Conservation (phyloP, 2,888 invertebrate genomes). For the Drosophila prostipennis region DNA sequence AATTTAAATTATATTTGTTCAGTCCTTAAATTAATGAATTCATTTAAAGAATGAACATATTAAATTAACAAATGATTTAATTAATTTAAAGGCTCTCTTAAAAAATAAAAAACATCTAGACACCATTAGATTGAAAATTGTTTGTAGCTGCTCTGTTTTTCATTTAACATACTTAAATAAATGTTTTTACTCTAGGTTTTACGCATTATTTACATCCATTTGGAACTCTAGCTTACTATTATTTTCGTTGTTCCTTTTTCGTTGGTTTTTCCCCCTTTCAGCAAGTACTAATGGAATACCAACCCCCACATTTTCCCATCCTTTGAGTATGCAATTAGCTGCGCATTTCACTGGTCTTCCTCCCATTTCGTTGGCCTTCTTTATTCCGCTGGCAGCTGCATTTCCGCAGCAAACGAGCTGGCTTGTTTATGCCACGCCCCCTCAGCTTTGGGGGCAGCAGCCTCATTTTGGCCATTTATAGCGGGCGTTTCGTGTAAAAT, state of each 20-base stretch:
- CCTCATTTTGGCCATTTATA: conserved; percentile 23
- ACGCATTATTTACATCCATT: not conserved
- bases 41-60: too few species aligned
- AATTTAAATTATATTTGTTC: too few species aligned
- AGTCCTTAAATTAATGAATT: too few species aligned
- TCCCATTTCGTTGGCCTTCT: conserved; percentile 44
- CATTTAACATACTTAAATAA: too few species aligned
- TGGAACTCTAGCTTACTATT: too few species aligned
- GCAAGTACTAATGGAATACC: conserved; percentile 19
- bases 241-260: not conserved
- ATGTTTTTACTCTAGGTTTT: too few species aligned
- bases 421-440: conserved; percentile 54
- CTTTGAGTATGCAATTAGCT: conserved; percentile 73
- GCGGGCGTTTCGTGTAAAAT: conserved; percentile 48
- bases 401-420: conserved; percentile 73
- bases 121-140: too few species aligned
- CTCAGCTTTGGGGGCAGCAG: not conserved
- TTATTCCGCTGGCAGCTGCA: conserved; percentile 52
- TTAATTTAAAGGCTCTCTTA: too few species aligned
- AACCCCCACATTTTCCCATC: conserved; percentile 13
- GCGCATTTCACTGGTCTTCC: conserved; percentile 57
- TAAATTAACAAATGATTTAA: too few species aligned
- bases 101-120: too few species aligned
- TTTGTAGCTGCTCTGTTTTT: too few species aligned
- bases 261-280: not conserved